Percentiles rank a stretch among this genome's conserved stretches.
These are phyloP conservation scores for Acrocyrtus sp. DNA, from an alignment of 2,888 invertebrate genomes.

Conservation along the genomic window DNA sequence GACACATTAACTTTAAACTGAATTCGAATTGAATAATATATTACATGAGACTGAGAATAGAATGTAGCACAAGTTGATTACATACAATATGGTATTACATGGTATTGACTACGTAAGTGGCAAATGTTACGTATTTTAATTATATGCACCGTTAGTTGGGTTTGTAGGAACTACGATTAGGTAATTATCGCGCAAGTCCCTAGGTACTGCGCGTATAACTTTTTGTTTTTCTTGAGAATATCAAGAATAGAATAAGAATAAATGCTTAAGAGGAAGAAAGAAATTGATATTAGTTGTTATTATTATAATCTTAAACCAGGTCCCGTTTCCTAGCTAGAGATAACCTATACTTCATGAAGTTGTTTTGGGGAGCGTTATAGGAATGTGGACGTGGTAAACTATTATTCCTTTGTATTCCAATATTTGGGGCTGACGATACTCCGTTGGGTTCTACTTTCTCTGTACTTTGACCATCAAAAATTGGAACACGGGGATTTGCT, in stretches of 20 bases:
- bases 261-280: not conserved
- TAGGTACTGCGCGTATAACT: too few species aligned
- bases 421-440: constrained; percentile 2
- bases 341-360: constrained; percentile 58
- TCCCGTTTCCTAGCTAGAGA: constrained; percentile 60
- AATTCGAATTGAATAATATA: too few species aligned
- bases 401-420: constrained; percentile 51
- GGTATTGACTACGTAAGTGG: too few species aligned
- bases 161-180: too few species aligned
- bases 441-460: constrained; percentile 26
- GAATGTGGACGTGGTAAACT: constrained; percentile 59
- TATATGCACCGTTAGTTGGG: constrained; percentile 32
- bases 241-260: too few species aligned
- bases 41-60: too few species aligned
- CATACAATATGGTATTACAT: too few species aligned
- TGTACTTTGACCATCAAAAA: constrained; percentile 35
- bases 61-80: too few species aligned
- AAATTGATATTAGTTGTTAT: not conserved
- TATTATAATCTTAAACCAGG: constrained; percentile 58
- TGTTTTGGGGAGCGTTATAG: constrained; percentile 52
- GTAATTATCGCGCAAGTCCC: too few species aligned
- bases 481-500: constrained; percentile 43
- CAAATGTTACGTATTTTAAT: too few species aligned
- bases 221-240: too few species aligned
- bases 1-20: too few species aligned